Base-by-base conservation (phyloP, 37 sponge, comb jelly and placozoan genomes). In the Eunapius fragilis region DNA sequence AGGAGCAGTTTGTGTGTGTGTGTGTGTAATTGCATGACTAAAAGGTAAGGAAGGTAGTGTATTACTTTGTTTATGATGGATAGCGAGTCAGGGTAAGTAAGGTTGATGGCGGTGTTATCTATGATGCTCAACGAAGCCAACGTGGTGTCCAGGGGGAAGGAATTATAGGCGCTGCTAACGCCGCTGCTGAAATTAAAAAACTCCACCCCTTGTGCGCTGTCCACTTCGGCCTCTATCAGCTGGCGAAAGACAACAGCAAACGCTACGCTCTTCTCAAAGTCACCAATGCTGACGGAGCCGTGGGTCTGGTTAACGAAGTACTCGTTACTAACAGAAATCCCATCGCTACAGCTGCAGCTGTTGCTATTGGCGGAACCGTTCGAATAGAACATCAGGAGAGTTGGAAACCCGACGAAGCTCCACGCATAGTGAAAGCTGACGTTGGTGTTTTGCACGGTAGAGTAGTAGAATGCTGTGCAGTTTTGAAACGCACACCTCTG, bases 211-310 rank as follows among this genome's bases (percentile, higher is more conserved):
- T 82, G 71, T 0, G 75, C 69, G 11, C 48, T 70, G 26, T 37
- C 36, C 10, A 85, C 93, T 37, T 67, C 69, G 47, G 87, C 89
- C 41, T 89, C 87, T 25, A 93, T 86, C 36, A 93, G 34, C 37
- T 81, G 35, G 7, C 50, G 36, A 71, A 93, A 87, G 33, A 89
- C 73, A 28, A 93, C n/a, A 22, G 84, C 87, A 32, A 93, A 70
- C 11, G 93, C 68, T 27, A 85, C 83, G 25, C 83, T 50, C 9
- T 83, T 76, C 11, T 58, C 26, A 0, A 50, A 26, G 2, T 77
- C 87, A 22, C 79, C 50, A 22, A 93, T 82, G 30, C 72, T 48
- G 70, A 86, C 86, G 0, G 89, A 77, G 0, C 85, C 82, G 32
- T 79, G 31, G 17, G 24, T 35, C 69, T 92, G 82, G 9, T 77